Evolutionary conservation across 2,797 vertebrate genomes (phyloP).

Genomic region (Mionectes olivaceus): DNA sequence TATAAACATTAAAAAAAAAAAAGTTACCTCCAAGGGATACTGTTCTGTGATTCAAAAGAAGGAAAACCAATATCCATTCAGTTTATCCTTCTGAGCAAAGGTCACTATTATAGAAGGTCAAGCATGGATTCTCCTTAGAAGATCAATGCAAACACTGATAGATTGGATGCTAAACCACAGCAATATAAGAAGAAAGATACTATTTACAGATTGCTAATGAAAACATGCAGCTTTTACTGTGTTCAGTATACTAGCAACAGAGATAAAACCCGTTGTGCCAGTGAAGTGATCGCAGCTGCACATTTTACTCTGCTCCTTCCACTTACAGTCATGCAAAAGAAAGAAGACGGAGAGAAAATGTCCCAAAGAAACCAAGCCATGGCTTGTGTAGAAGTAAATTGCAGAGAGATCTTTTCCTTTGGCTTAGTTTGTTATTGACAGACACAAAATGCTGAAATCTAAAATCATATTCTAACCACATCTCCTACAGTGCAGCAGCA

Average conservation of each 20-base stretch:
- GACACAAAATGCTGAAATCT: conserved; percentile 15
- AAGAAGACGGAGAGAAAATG: neutral
- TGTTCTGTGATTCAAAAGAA: neutral
- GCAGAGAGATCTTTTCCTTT: neutral
- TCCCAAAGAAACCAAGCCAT: neutral
- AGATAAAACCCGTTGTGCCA: neutral
- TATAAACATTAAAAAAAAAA: neutral
- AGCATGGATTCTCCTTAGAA: neutral
- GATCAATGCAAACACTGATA: neutral
- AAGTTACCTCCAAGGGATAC: neutral
- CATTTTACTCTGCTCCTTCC: neutral
- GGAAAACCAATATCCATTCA: neutral
- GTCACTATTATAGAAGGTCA: neutral
- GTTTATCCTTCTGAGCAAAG: neutral
- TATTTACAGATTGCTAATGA: neutral
- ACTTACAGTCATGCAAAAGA: neutral
- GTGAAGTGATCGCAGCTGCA: neutral
- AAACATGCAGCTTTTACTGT: neutral
- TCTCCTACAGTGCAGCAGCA: conserved; percentile 6
- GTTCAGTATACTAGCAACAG: neutral
- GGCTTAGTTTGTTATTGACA: neutral
- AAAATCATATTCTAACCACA: neutral
- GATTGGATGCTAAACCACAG: neutral
- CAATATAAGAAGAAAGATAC: neutral
- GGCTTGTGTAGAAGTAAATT: neutral